Evolutionary conservation across 2,797 vertebrate genomes (phyloP).

Genomic region (Clarias fuscus): DNA sequence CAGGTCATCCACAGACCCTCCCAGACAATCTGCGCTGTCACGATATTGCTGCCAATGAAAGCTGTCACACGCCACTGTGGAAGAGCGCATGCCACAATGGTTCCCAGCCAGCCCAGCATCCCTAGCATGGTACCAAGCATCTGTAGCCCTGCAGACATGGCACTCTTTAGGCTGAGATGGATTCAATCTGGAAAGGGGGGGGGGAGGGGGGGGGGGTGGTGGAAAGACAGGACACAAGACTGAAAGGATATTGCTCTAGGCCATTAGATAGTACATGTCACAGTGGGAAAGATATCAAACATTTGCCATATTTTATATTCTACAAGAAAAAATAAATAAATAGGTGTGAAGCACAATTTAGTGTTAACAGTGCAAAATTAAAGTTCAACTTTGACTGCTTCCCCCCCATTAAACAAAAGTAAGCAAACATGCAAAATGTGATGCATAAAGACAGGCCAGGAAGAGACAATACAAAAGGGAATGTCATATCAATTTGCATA

Average conservation of each 20-base stretch:
- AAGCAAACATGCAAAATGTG: neutral
- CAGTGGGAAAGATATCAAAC: too few species aligned
- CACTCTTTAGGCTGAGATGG: constrained; percentile 34
- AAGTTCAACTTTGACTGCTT: too few species aligned
- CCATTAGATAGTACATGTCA: neutral
- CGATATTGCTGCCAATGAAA: constrained; percentile 81
- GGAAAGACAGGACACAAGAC: neutral
- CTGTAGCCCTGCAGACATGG: constrained; percentile 82
- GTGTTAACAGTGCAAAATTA: too few species aligned
- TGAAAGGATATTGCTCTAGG: neutral
- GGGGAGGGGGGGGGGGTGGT: neutral
- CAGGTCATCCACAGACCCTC: constrained; percentile 86
- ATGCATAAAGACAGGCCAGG: too few species aligned
- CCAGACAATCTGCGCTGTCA: constrained; percentile 79
- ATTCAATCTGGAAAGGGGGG: constrained; percentile 5
- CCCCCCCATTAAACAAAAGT: too few species aligned
- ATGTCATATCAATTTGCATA: too few species aligned
- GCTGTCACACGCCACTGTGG: constrained; percentile 82
- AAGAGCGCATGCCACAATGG: constrained; percentile 73
- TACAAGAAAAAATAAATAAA: neutral
- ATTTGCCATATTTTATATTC: neutral
- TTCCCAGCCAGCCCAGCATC: constrained; percentile 77
- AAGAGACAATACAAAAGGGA: too few species aligned
- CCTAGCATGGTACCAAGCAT: constrained; percentile 78
- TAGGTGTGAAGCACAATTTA: too few species aligned